Conservation (phyloP, 2,113 vertebrate genomes). For the Manacus vitellinus region DNA sequence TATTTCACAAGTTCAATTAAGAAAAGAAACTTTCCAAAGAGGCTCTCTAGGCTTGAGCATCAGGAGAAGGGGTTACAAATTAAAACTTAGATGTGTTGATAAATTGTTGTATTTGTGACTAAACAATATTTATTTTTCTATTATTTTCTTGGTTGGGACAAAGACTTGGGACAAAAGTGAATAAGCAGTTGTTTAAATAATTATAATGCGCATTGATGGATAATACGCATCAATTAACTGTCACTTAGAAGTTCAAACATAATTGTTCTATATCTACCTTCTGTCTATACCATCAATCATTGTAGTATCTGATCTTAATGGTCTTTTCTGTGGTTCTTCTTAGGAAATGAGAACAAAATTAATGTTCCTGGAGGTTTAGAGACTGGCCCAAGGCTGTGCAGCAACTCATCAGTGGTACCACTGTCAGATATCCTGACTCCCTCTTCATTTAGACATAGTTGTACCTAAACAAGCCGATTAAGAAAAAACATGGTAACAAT, state of each 20-base stretch:
- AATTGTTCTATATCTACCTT: neutral
- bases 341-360: constrained; percentile 25
- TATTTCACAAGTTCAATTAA: neutral
- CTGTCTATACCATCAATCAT: neutral
- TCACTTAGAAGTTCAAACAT: neutral
- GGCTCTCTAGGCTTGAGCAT: neutral
- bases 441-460: neutral
- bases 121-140: neutral
- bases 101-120: neutral
- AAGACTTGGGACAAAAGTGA: neutral
- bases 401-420: neutral
- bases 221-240: neutral
- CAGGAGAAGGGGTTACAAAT: neutral
- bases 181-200: neutral
- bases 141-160: neutral
- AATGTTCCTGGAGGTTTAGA: neutral
- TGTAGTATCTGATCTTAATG: neutral
- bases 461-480: neutral
- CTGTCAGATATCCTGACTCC: neutral
- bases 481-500: neutral
- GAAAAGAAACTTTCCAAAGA: neutral
- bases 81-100: neutral
- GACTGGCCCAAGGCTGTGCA: neutral
- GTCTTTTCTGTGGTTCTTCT: neutral
- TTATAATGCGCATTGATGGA: neutral